Conservation (phyloP, 92 coral and sea anemone species). For the Zoanthus sansibaricus region DNA sequence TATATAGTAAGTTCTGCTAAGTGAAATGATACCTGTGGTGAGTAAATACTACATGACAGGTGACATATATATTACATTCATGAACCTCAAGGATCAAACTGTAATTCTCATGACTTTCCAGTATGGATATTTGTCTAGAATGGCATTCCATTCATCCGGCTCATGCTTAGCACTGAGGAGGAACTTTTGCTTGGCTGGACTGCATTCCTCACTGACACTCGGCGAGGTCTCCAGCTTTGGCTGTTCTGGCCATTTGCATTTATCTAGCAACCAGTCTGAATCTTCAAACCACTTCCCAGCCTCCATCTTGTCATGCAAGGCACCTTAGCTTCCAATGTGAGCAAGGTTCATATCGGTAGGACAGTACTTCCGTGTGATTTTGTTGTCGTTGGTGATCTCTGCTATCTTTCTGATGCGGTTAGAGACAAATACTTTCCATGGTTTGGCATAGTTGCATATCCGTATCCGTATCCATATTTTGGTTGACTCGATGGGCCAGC, state of each 20-base stretch:
- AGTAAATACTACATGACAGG: no score
- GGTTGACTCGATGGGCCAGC: slow-evolving; percentile 60
- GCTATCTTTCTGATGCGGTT: slow-evolving; percentile 69
- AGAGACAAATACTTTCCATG: slow-evolving; percentile 72
- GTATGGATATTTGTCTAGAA: slow-evolving; percentile 7
- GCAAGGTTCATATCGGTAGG: slow-evolving; percentile 72
- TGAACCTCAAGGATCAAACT: no score
- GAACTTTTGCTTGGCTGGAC: slow-evolving; percentile 7
- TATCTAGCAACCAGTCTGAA: slow-evolving; percentile 54
- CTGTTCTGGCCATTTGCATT: slow-evolving; percentile 34
- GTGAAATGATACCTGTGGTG: no score
- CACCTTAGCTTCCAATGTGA: slow-evolving; percentile 75
- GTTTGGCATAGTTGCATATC: slow-evolving; percentile 70
- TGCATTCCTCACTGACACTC: slow-evolving; percentile 37
- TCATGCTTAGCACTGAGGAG: slow-evolving; percentile 22
- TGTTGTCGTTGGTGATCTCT: slow-evolving; percentile 53
- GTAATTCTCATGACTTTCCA: slow-evolving; percentile 54
- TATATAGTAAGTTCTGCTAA: no score
- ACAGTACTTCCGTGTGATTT: slow-evolving; percentile 66
- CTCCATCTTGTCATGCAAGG: slow-evolving; percentile 64
- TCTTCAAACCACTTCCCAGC: slow-evolving; percentile 41
- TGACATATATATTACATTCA: no score
- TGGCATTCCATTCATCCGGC: slow-evolving; percentile 62
- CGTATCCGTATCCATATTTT: slow-evolving; percentile 72
- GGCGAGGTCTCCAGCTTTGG: slow-evolving; percentile 41